Evolutionary conservation across 2,113 vertebrate genomes (phyloP).

Genomic region (Anguilla japonica): DNA sequence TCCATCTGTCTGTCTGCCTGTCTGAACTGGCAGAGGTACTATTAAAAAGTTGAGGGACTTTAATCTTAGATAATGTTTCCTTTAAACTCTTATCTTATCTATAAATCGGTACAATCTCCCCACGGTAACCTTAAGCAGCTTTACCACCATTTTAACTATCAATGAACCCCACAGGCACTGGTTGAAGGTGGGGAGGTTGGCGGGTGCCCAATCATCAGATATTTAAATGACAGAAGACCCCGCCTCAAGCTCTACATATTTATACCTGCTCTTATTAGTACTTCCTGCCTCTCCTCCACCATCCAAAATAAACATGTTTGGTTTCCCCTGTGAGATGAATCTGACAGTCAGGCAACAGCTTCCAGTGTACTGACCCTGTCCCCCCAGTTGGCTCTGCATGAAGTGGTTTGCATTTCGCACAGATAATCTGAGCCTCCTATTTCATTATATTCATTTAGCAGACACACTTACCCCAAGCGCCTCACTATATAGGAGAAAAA

Average conservation of each 20-base stretch:
- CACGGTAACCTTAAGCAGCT: neutral
- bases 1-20: neutral
- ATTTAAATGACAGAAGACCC: neutral
- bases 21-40: neutral
- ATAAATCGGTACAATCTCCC: neutral
- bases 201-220: neutral
- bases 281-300: neutral
- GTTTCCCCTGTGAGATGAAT: neutral
- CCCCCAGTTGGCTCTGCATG: neutral
- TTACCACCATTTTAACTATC: neutral
- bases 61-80: neutral
- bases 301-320: neutral
- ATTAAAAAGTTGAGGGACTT: neutral
- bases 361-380: neutral
- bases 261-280: neutral
- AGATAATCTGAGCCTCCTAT: neutral
- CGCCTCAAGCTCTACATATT: neutral
- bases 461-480: too few relatives aligned
- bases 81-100: neutral
- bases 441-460: too few relatives aligned
- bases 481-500: too few relatives aligned
- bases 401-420: neutral
- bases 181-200: neutral
- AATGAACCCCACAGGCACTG: neutral
- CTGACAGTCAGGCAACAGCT: neutral